Evolutionary conservation across 2,888 invertebrate genomes (phyloP).

Genomic region (Stenichneumon culpator): DNA sequence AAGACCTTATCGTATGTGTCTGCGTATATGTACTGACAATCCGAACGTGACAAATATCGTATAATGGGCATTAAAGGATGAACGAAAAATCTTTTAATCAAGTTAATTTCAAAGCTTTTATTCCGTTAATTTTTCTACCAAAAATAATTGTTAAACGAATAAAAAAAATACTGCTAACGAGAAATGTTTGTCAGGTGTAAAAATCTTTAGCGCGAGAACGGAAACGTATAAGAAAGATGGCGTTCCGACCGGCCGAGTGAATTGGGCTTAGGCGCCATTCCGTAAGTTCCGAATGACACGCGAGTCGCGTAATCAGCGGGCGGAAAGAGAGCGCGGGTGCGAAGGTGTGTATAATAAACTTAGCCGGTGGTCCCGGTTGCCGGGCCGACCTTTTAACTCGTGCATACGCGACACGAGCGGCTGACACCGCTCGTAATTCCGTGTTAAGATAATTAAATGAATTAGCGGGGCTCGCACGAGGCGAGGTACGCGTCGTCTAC

Average conservation of each 20-base stretch:
- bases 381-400: constrained; percentile 42
- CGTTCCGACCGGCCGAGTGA: background rate
- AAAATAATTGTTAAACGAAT: too few relatives aligned
- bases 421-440: constrained; percentile 75
- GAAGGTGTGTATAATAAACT: constrained; percentile 15
- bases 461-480: constrained; percentile 72
- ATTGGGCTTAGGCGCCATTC: background rate
- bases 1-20: too few relatives aligned
- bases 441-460: constrained; percentile 81
- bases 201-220: background rate
- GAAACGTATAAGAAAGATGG: background rate
- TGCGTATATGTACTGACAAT: too few relatives aligned
- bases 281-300: background rate
- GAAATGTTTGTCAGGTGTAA: background rate
- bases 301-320: background rate
- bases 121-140: too few relatives aligned
- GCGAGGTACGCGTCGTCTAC: constrained; percentile 15
- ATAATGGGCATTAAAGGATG: too few relatives aligned
- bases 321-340: background rate
- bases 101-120: too few relatives aligned
- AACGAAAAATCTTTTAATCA: too few relatives aligned
- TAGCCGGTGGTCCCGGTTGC: constrained; percentile 8
- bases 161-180: too few relatives aligned
- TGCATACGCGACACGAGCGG: constrained; percentile 63
- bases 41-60: too few relatives aligned